A percentile compares a stretch with the other conserved stretches of the same genome.
Evolutionary conservation across 2,888 invertebrate genomes (phyloP).

Genomic region (Drosophila demipolita): DNA sequence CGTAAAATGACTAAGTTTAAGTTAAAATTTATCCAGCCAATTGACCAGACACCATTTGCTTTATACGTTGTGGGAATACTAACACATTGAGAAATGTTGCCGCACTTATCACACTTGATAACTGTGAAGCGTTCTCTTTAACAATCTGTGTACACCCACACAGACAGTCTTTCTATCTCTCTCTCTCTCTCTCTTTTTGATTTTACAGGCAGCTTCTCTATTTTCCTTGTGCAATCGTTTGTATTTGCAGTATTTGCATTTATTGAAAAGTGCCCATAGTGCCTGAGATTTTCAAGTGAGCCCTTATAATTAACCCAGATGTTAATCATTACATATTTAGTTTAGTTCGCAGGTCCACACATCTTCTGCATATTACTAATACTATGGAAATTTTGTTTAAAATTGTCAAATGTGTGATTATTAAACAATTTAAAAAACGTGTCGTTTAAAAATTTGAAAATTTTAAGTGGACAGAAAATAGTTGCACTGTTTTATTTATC

Average conservation of each 20-base stretch:
- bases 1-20: neutral
- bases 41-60: neutral
- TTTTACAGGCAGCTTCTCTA: neutral
- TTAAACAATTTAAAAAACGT: neutral
- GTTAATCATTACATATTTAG: neutral
- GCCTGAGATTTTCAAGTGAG: neutral
- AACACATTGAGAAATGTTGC: no score
- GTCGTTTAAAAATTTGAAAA: neutral
- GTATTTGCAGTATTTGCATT: neutral
- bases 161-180: neutral
- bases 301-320: neutral
- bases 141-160: neutral
- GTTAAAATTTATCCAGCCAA: neutral
- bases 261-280: neutral
- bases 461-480: conserved; percentile 4
- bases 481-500: neutral
- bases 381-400: neutral
- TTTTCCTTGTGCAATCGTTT: neutral
- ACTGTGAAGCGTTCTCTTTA: no score
- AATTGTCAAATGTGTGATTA: neutral
- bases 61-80: neutral
- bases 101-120: no score
- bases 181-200: neutral
- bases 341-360: neutral
- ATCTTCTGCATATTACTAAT: no score